Conservation (phyloP, 2,797 vertebrate genomes). For the Pygocentrus nattereri region DNA sequence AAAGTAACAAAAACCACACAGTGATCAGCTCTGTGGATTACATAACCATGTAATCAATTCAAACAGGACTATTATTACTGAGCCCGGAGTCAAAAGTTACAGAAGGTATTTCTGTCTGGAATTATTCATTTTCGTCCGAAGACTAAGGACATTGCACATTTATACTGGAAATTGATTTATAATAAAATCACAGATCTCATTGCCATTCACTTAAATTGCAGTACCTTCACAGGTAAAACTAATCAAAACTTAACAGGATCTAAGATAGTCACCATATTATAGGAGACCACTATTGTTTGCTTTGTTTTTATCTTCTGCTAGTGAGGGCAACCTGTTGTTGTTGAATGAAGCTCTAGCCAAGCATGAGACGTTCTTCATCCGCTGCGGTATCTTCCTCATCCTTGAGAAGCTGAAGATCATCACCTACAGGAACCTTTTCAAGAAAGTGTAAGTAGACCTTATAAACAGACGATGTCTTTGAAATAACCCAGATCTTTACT, state of each 20-base stretch:
- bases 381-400: constrained; percentile 98
- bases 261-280: neutral
- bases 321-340: constrained; percentile 94
- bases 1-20: too few species aligned
- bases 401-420: constrained; percentile 98
- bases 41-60: too few species aligned
- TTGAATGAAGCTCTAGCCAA: constrained; percentile 90
- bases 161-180: too few species aligned
- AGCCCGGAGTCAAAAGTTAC: too few species aligned
- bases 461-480: neutral
- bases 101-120: too few species aligned
- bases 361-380: constrained; percentile 97
- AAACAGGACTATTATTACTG: too few species aligned
- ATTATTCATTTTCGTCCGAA: too few species aligned
- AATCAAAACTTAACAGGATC: too few species aligned
- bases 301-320: constrained; percentile 62
- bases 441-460: constrained; percentile 91
- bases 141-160: too few species aligned
- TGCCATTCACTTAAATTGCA: too few species aligned
- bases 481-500: neutral
- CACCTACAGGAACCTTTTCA: constrained; percentile 97
- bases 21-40: too few species aligned
- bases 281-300: neutral
- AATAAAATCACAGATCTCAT: neutral
- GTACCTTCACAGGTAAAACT: too few species aligned